Evolutionary conservation across 2,888 invertebrate species (phyloP).

Genomic region (Asteroscopus sphinx): DNA sequence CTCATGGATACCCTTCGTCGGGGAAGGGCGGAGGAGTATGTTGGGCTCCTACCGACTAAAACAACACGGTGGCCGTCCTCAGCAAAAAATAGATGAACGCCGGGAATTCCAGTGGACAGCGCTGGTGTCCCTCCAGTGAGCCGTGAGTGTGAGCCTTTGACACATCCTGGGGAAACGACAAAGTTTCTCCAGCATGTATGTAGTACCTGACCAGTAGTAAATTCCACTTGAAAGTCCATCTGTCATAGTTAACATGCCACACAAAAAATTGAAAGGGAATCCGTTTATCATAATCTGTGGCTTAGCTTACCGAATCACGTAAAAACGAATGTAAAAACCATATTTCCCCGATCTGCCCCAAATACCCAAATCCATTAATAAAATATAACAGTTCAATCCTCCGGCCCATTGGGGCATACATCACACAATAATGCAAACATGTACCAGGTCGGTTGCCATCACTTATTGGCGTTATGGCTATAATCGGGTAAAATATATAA

Average conservation of each 20-base stretch:
- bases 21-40: no score
- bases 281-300: not conserved
- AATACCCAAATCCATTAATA: conserved; percentile 38
- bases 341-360: conserved; percentile 2
- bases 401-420: conserved; percentile 38
- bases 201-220: no score
- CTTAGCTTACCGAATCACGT: not conserved
- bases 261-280: not conserved
- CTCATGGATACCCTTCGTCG: no score
- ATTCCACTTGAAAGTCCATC: no score
- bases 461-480: conserved; percentile 62
- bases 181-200: no score
- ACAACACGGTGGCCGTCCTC: no score
- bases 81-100: no score
- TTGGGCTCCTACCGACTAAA: no score
- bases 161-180: no score
- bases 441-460: conserved; percentile 61
- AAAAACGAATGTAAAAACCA: conserved; percentile 8
- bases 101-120: no score
- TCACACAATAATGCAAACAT: conserved; percentile 56
- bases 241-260: not conserved
- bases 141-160: no score
- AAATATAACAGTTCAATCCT: conserved; percentile 47
- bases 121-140: no score
- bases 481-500: conserved; percentile 68